Conservation (phyloP, 2,113 vertebrate species). For the Actenoides hombroni region DNA sequence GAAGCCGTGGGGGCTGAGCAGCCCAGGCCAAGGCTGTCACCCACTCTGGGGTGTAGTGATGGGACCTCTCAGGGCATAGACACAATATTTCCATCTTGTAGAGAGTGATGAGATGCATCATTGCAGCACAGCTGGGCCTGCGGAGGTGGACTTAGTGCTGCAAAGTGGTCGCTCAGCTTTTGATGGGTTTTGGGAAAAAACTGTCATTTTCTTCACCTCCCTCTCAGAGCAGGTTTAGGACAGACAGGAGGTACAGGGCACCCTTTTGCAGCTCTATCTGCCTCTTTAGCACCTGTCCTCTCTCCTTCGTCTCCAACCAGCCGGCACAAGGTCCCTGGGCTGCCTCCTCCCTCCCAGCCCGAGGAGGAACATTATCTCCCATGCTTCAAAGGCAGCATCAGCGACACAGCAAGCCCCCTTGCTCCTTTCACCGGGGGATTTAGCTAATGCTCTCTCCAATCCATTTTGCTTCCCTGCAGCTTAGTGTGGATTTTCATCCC, state of each 20-base stretch:
- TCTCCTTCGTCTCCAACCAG: background rate
- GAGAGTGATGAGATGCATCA: background rate
- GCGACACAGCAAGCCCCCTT: background rate
- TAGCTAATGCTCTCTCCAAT: constrained; percentile 55
- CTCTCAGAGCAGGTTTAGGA: background rate
- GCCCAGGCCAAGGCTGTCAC: background rate
- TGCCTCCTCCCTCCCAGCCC: background rate
- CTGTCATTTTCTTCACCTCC: background rate
- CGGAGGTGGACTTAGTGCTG: background rate
- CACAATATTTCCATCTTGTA: accelerated
- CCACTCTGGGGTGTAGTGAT: background rate
- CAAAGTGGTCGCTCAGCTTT: background rate
- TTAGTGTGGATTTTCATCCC: constrained; percentile 38
- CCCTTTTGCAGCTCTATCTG: background rate
- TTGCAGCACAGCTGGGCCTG: background rate
- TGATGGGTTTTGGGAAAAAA: background rate
- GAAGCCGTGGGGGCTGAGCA: background rate
- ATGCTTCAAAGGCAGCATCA: background rate
- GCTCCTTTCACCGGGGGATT: constrained; percentile 14
- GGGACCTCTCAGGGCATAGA: background rate
- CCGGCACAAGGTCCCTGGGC: background rate
- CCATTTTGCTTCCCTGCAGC: constrained; percentile 44
- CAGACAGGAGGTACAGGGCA: background rate
- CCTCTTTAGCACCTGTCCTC: background rate
- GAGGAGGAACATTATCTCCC: background rate